Conservation (phyloP, 2,797 vertebrate species). For the Huso huso region DNA sequence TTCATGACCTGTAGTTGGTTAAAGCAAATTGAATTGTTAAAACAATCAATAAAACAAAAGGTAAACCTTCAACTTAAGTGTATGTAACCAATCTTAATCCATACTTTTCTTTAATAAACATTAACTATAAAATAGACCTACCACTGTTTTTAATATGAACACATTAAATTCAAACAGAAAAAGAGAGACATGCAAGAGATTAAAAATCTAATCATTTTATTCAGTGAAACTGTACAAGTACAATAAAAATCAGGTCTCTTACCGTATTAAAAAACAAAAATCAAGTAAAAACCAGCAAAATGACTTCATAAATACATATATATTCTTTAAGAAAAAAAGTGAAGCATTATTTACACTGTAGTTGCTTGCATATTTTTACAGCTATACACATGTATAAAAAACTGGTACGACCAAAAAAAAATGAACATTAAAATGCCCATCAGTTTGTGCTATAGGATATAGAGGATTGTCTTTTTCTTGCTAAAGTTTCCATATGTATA, state of each 20-base stretch:
- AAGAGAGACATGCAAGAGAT: conserved; percentile 15
- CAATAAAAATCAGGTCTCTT: conserved; percentile 38
- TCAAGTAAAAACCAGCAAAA: conserved; percentile 67
- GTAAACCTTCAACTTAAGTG: too few relatives aligned
- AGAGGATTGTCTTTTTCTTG: conserved; percentile 36
- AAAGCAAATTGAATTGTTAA: too few relatives aligned
- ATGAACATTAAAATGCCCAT: conserved; percentile 30
- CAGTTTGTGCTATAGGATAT: conserved; percentile 29
- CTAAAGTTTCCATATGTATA: conserved; percentile 26
- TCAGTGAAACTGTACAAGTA: conserved; percentile 67
- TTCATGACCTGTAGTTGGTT: too few relatives aligned
- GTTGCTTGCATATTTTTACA: conserved; percentile 56
- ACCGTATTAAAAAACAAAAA: conserved; percentile 31
- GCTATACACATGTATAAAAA: conserved; percentile 54
- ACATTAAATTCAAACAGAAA: conserved; percentile 1
- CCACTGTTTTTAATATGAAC: background rate
- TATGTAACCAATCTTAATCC: too few relatives aligned
- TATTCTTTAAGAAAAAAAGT: conserved; percentile 73
- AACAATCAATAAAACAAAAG: too few relatives aligned
- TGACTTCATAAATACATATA: conserved; percentile 74
- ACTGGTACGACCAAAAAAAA: conserved; percentile 24
- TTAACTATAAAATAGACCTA: background rate
- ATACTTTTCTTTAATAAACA: background rate
- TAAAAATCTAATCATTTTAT: conserved; percentile 65
- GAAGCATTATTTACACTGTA: conserved; percentile 68